A percentile compares a stretch with the other conserved stretches of the same genome.
Evolutionary conservation across 2,113 vertebrate genomes (phyloP).

Genomic region (Cyphomyrus discorhynchus): DNA sequence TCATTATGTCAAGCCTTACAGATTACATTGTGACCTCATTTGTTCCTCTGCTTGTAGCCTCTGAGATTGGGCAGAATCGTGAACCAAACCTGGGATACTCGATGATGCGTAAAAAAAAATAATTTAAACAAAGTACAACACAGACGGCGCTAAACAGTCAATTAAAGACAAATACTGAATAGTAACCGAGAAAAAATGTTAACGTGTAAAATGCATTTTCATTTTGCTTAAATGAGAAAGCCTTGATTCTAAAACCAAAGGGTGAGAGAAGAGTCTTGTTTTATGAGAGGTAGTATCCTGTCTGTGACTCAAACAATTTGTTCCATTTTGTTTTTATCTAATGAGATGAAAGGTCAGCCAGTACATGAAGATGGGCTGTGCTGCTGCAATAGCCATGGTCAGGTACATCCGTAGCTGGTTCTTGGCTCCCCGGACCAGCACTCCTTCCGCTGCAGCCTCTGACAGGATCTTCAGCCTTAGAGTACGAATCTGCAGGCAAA

Average conservation of each 20-base stretch:
- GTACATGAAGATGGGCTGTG: slow-evolving; percentile 86
- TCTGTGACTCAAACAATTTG: neutral
- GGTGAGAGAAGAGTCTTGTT: neutral
- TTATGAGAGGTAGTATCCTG: slow-evolving; percentile 11
- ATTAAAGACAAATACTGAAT: neutral
- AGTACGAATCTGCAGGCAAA: slow-evolving; percentile 66
- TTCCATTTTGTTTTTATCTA: slow-evolving; percentile 52
- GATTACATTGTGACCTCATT: neutral
- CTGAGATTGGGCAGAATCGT: neutral
- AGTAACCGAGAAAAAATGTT: neutral
- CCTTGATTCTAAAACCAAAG: neutral
- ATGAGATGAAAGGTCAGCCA: slow-evolving; percentile 88
- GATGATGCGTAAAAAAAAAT: neutral
- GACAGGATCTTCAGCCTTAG: slow-evolving; percentile 81
- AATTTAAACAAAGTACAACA: neutral
- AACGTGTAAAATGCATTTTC: neutral
- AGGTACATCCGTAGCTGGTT: slow-evolving; percentile 91
- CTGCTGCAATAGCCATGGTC: slow-evolving; percentile 79
- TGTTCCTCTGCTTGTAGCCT: neutral
- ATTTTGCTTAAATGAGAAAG: neutral
- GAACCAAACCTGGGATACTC: neutral
- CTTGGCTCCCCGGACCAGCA: slow-evolving; percentile 66
- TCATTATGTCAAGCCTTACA: neutral
- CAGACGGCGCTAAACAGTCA: neutral
- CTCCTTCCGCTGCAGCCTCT: slow-evolving; percentile 72